A percentile compares a stretch with the other conserved stretches of the same genome.
phyloP scores from a whole-genome alignment of 1,140 invertebrate genomes.

The Ephestia elutella region DNA sequence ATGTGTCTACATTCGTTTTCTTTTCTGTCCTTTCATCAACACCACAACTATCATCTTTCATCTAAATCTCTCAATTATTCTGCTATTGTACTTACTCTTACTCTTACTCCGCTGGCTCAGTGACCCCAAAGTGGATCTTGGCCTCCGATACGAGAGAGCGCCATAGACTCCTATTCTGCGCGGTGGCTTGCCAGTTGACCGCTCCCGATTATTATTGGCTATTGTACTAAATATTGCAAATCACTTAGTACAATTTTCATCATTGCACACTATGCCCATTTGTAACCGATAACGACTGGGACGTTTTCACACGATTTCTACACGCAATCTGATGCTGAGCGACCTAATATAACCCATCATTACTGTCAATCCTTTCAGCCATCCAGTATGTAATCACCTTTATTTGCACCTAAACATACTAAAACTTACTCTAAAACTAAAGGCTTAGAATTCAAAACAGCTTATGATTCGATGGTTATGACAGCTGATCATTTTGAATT shows the following conservation, averaged over 20 bases:
- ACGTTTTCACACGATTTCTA: slow-evolving; percentile 11
- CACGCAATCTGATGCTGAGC: slow-evolving; percentile 9
- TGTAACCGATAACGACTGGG: background rate
- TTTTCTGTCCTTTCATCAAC: no score
- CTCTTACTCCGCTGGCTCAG: no score
- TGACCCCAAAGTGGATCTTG: no score
- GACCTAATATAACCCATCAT: slow-evolving; percentile 38
- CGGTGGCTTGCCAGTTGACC: no score
- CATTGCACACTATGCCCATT: background rate
- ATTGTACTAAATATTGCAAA: background rate
- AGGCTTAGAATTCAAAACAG: slow-evolving; percentile 2
- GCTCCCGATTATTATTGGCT: no score
- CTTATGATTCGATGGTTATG: slow-evolving; percentile 14
- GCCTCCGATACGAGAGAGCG: no score
- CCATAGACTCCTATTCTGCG: no score
- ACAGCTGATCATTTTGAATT: slow-evolving; percentile 31
- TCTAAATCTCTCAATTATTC: background rate
- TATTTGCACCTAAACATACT: background rate
- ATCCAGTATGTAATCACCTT: slow-evolving; percentile 20
- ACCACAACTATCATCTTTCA: background rate
- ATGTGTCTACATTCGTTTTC: no score
- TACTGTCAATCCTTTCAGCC: slow-evolving; percentile 38
- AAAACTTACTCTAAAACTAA: background rate
- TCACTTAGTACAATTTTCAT: background rate
- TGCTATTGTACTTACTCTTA: background rate